A percentile compares a stretch with the other conserved stretches of the same genome.
Evolutionary conservation across 2,113 vertebrate species (phyloP).

Genomic region (Notarius quadriscutis): DNA sequence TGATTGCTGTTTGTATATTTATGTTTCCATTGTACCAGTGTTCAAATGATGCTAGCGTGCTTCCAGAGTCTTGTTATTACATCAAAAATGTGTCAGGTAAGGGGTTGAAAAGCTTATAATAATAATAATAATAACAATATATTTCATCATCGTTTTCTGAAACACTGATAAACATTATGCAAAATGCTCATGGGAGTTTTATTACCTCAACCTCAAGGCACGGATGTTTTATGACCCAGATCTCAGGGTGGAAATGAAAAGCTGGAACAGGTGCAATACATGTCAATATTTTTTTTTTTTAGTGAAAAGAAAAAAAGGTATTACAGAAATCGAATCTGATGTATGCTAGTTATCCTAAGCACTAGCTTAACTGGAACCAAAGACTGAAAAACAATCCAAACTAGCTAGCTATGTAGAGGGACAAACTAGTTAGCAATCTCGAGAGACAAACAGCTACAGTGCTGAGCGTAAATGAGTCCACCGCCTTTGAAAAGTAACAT

Average conservation of each 20-base stretch:
- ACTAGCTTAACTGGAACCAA: not conserved
- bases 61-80: not conserved
- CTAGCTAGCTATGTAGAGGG: not conserved
- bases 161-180: constrained; percentile 14
- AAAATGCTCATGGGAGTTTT: not conserved
- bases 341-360: not conserved
- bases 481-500: too few relatives aligned
- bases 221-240: not conserved
- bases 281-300: not conserved
- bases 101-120: not conserved
- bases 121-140: not conserved
- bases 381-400: not conserved
- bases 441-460: not conserved
- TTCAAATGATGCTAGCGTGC: not conserved
- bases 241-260: not conserved
- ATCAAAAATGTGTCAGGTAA: not conserved
- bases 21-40: not conserved
- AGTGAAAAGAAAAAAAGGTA: not conserved
- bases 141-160: not conserved
- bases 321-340: not conserved
- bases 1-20: not conserved
- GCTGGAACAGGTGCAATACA: not conserved
- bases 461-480: not conserved
- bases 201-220: not conserved
- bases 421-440: too few relatives aligned